Evolutionary conservation across 2,888 invertebrate genomes (phyloP).

Genomic region (Clistopyga incitator): DNA sequence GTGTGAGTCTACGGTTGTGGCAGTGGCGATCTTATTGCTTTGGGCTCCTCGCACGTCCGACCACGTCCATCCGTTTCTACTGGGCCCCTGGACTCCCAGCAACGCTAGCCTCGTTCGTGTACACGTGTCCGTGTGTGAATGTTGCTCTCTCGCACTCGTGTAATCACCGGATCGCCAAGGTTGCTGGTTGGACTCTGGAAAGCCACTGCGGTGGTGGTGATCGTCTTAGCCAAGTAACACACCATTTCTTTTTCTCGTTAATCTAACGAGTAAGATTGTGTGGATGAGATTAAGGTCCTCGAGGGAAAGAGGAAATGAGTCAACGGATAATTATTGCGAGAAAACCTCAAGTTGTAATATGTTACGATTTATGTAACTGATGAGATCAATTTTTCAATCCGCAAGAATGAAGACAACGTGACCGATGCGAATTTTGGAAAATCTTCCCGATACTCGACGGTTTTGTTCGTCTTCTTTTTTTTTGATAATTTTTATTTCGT

Average conservation of each 20-base stretch:
- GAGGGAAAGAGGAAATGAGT: conserved; percentile 2
- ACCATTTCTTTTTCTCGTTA: conserved; percentile 5
- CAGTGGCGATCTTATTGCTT: conserved; percentile 48
- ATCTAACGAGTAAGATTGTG: conserved; percentile 16
- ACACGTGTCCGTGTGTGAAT: conserved; percentile 7
- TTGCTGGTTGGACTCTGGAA: conserved; percentile 11
- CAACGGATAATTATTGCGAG: neutral
- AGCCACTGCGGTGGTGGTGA: conserved; percentile 13
- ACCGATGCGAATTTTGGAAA: conserved; percentile 39
- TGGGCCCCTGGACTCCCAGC: conserved; percentile 50
- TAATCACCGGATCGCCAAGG: conserved; percentile 29
- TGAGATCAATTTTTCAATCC: conserved; percentile 16
- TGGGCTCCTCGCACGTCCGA: conserved; percentile 50
- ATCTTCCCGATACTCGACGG: conserved; percentile 33
- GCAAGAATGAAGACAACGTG: conserved; percentile 18
- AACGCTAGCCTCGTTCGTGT: neutral
- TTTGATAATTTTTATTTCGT: conserved; percentile 31
- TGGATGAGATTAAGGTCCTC: neutral
- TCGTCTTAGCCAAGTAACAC: conserved; percentile 14
- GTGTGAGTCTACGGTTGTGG: conserved; percentile 62
- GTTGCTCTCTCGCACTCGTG: conserved; percentile 23
- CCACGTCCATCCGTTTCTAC: conserved; percentile 72
- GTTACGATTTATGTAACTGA: conserved; percentile 45
- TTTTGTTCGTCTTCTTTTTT: conserved; percentile 35
- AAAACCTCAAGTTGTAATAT: no score